Evolutionary conservation across 2,113 vertebrate species (phyloP).

Genomic region (Anhinga rufa): DNA sequence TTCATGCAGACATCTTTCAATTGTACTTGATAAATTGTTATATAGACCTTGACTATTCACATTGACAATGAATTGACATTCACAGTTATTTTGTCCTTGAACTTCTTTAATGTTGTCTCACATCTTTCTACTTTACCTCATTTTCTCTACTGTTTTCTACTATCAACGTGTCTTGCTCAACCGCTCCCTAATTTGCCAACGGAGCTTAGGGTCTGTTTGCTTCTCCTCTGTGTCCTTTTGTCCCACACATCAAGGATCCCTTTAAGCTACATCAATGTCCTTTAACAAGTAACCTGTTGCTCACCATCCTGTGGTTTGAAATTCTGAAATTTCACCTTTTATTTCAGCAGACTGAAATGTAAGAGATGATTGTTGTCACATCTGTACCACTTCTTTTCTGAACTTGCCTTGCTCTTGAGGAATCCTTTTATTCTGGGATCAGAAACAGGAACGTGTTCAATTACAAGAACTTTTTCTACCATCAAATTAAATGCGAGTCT

Average conservation of each 20-base stretch:
- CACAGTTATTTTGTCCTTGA: neutral
- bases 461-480: neutral
- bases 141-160: neutral
- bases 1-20: neutral
- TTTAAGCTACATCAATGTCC: neutral
- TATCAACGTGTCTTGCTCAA: neutral
- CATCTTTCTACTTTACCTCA: neutral
- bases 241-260: neutral
- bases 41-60: neutral
- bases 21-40: neutral
- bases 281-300: neutral
- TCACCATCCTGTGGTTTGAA: neutral
- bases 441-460: neutral
- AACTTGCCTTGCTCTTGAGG: neutral
- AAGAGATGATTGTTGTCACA: neutral
- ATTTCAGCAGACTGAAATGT: neutral
- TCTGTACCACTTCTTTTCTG: neutral
- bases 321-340: neutral
- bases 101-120: neutral
- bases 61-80: neutral
- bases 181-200: neutral
- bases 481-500: neutral
- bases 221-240: neutral
- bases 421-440: neutral
- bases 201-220: neutral